phyloP scores from a whole-genome alignment of 2,113 vertebrate genomes.

The Odocoileus hemionus region DNA sequence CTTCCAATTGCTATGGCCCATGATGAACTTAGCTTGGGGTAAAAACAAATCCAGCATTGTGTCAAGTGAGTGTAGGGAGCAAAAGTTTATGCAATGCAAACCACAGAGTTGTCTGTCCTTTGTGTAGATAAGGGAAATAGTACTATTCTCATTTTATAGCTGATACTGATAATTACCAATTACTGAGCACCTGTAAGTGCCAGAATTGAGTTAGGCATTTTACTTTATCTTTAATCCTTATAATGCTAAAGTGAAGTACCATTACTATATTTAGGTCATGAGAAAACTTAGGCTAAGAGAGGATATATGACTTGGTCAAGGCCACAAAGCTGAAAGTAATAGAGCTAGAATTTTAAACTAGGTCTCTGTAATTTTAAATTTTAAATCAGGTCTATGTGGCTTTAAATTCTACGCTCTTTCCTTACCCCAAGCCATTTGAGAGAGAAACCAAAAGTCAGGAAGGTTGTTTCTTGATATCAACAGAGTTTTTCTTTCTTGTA shows the following conservation, averaged over 20 bases:
- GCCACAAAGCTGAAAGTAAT: not conserved
- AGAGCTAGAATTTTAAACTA: constrained; percentile 12
- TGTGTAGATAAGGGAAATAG: not conserved
- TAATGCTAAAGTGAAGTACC: not conserved
- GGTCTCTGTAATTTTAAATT: not conserved
- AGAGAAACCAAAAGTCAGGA: not conserved
- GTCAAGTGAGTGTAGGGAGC: not conserved
- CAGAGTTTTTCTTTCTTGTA: not conserved
- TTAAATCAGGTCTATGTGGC: not conserved
- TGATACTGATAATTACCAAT: not conserved
- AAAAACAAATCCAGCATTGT: not conserved
- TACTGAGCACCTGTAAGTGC: not conserved
- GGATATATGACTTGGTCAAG: not conserved
- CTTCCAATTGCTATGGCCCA: not conserved
- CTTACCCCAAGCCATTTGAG: not conserved
- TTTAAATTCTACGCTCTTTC: constrained; percentile 32
- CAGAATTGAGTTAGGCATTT: not conserved
- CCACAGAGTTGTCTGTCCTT: not conserved
- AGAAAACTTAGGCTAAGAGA: not conserved
- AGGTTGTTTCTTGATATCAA: not conserved
- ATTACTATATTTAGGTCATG: not conserved
- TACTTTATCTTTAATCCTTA: not conserved
- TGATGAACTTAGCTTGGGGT: not conserved
- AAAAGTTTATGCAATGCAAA: not conserved
- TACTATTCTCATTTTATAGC: not conserved